phyloP scores from a whole-genome alignment of 2,113 vertebrate genomes.

The Elachura formosa region DNA sequence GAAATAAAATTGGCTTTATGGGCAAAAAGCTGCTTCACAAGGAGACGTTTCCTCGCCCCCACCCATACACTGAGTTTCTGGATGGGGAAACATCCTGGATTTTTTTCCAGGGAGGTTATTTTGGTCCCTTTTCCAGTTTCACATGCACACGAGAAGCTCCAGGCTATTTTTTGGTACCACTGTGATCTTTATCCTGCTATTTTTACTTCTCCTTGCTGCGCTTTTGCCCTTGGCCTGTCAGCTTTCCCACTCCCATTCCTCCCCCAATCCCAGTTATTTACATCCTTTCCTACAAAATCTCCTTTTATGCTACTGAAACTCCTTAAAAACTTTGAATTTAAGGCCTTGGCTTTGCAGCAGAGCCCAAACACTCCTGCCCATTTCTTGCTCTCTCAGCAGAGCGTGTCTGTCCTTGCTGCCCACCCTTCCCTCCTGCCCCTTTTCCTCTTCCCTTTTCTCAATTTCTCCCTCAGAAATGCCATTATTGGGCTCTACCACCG shows the following conservation, averaged over 20 bases:
- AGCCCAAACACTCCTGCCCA: neutral
- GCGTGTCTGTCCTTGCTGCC: too few species aligned
- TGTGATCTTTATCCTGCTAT: neutral
- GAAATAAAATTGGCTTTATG: neutral
- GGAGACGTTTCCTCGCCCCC: neutral
- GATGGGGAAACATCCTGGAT: neutral
- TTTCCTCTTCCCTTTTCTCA: neutral
- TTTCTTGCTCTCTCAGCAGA: too few species aligned
- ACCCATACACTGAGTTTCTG: accelerated
- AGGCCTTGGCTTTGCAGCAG: neutral
- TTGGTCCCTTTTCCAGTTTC: neutral
- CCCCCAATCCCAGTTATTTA: neutral
- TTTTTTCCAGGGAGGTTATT: neutral
- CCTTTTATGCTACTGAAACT: neutral
- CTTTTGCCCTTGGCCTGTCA: neutral
- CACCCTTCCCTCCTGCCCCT: neutral
- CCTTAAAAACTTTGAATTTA: neutral
- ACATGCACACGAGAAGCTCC: neutral
- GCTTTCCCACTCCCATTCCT: neutral
- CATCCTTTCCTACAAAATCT: neutral
- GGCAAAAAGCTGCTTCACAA: neutral
- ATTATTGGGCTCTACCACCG: neutral
- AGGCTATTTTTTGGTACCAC: neutral
- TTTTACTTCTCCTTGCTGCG: neutral
- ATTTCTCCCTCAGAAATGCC: neutral